These are phyloP conservation scores for Centroberyx gerrardi DNA, from an alignment of 2,797 vertebrate genomes.

Conservation along the genomic window DNA sequence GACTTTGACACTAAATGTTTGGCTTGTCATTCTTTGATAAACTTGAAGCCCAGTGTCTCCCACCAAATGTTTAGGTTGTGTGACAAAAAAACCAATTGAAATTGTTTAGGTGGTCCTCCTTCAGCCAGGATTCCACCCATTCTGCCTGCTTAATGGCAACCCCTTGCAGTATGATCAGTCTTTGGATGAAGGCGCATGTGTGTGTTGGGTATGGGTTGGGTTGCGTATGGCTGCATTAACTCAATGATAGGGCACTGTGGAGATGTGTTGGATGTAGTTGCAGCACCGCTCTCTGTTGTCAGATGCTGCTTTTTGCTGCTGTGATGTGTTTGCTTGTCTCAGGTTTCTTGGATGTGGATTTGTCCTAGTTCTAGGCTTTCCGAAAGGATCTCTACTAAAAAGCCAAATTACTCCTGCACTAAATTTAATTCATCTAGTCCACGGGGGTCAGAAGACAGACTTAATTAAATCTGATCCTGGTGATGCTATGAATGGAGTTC, in stretches of 20 bases:
- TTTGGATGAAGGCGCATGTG: no score
- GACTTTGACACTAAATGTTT: no score
- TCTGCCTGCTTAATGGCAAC: no score
- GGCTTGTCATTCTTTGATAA: no score
- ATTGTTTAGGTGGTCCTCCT: not conserved
- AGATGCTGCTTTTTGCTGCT: not conserved
- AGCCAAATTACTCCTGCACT: conserved; percentile 22
- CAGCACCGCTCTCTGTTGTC: no score
- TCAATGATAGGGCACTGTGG: not conserved
- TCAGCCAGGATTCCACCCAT: not conserved
- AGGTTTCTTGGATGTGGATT: conserved; percentile 20
- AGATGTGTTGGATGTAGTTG: not conserved
- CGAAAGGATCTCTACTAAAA: conserved; percentile 4
- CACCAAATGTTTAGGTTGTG: no score
- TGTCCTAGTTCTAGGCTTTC: conserved; percentile 35
- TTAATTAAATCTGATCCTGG: conserved; percentile 31
- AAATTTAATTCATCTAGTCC: conserved; percentile 23
- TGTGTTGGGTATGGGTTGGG: not conserved
- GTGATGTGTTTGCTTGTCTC: conserved; percentile 1
- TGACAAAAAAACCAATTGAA: not conserved
- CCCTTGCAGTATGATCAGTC: no score
- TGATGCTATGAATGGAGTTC: not conserved
- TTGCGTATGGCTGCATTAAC: not conserved
- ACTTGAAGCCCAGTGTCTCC: no score
- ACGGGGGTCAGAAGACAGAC: not conserved